Conservation (phyloP, 2,888 invertebrate species). For the Himalopsyche japonica region DNA sequence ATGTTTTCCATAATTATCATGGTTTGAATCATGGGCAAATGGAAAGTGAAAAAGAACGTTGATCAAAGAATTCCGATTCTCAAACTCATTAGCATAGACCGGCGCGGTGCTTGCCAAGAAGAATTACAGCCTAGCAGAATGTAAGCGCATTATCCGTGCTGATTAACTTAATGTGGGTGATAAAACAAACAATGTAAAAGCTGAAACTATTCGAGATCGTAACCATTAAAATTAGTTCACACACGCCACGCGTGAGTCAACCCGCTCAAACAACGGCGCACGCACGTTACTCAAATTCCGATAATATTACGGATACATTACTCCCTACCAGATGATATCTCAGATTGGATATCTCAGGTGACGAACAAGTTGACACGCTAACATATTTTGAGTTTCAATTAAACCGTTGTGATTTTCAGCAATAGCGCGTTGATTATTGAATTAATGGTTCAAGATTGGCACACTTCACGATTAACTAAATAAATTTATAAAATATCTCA, state of each 20-base stretch:
- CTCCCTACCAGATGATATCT: neutral
- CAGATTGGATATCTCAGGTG: neutral
- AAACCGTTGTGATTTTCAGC: no score
- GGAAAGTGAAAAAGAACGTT: neutral
- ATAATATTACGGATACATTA: neutral
- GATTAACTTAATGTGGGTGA: neutral
- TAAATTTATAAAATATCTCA: no score
- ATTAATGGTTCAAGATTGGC: no score
- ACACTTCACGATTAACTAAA: no score
- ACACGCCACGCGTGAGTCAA: neutral
- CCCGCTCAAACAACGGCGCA: neutral
- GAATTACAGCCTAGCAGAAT: neutral
- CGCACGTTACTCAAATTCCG: neutral
- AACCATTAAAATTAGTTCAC: neutral
- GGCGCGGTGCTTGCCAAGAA: neutral
- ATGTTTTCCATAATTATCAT: neutral
- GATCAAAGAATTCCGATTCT: neutral
- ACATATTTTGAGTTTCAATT: no score
- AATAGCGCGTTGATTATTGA: no score
- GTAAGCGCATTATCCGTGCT: neutral
- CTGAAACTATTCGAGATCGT: constrained; percentile 3
- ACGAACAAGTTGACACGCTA: neutral
- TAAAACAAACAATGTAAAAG: neutral
- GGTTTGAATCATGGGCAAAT: neutral
- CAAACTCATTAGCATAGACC: neutral